These are phyloP conservation scores for Mactra quadrangularis DNA, from an alignment of 1,140 invertebrate species.

Conservation along the genomic window DNA sequence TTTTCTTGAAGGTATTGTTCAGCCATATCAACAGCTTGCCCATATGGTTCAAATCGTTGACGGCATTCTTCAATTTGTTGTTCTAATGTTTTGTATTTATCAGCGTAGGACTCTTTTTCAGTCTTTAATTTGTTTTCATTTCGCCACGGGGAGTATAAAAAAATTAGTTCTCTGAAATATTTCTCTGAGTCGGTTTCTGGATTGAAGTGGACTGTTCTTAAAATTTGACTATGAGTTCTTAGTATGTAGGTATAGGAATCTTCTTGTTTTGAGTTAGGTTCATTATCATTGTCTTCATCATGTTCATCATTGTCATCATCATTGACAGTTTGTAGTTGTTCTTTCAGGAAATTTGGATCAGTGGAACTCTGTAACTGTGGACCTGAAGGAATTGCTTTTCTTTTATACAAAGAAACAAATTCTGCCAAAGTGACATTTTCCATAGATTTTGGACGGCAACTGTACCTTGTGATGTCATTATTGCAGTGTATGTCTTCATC, in stretches of 20 bases:
- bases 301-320: not conserved
- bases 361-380: too few species aligned
- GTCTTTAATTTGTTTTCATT: conserved; percentile 21
- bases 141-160: not conserved
- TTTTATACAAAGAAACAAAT: conserved; percentile 26
- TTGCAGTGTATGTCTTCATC: conserved; percentile 23
- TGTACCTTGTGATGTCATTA: conserved; percentile 7
- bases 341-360: too few species aligned
- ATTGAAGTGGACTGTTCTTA: conserved; percentile 30
- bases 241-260: not conserved
- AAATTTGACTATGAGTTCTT: not conserved
- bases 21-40: too few species aligned
- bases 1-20: conserved; percentile 10
- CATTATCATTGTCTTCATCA: conserved; percentile 4
- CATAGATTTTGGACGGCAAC: too few species aligned
- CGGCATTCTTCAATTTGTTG: conserved; percentile 4
- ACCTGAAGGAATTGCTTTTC: not conserved
- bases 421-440: conserved; percentile 2
- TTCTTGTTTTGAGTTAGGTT: not conserved
- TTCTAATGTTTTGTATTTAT: too few species aligned
- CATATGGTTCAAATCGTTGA: too few species aligned
- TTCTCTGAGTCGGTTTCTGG: not conserved
- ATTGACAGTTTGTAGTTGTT: conserved; percentile 10
- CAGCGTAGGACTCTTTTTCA: not conserved
- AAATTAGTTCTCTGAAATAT: not conserved